Percentiles rank a stretch among this genome's conserved stretches.
phyloP scores from a whole-genome alignment of 2,888 invertebrate genomes.

The Melieria crassipennis region DNA sequence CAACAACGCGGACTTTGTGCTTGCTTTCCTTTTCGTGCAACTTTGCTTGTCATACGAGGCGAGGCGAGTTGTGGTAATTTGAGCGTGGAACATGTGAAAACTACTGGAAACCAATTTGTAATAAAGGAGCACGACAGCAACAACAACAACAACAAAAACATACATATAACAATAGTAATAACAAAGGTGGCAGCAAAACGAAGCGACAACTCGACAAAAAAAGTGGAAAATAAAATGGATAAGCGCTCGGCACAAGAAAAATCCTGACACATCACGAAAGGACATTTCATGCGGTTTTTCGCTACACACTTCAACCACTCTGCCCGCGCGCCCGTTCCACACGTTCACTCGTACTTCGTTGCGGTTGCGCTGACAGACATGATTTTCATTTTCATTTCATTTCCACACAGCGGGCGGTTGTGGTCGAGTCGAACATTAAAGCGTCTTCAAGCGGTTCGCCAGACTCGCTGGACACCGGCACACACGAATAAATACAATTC shows the following conservation, averaged over 20 bases:
- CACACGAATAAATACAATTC: no score
- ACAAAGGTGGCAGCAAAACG: conserved; percentile 24
- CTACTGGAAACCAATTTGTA: conserved; percentile 42
- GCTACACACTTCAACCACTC: conserved; percentile 22
- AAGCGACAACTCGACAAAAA: conserved; percentile 28
- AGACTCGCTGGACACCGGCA: no score
- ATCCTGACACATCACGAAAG: conserved; percentile 58
- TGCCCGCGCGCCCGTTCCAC: neutral
- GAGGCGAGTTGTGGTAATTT: conserved; percentile 48
- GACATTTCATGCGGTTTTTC: conserved; percentile 36
- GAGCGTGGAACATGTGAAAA: conserved; percentile 53
- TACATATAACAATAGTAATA: no score
- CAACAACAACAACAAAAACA: no score
- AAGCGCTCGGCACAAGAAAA: conserved; percentile 43
- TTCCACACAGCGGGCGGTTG: neutral
- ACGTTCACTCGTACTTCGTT: conserved; percentile 5
- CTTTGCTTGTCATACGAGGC: neutral
- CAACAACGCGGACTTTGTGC: neutral
- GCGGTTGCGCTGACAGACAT: conserved; percentile 19
- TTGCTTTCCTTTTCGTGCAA: conserved; percentile 4
- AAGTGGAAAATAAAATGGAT: conserved; percentile 18
- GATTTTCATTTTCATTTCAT: conserved; percentile 28
- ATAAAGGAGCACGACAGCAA: conserved; percentile 24
- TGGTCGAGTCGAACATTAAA: neutral
- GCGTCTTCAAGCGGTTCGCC: no score